Conservation (phyloP, 1,140 invertebrate genomes). For the Portunus trituberculatus region DNA sequence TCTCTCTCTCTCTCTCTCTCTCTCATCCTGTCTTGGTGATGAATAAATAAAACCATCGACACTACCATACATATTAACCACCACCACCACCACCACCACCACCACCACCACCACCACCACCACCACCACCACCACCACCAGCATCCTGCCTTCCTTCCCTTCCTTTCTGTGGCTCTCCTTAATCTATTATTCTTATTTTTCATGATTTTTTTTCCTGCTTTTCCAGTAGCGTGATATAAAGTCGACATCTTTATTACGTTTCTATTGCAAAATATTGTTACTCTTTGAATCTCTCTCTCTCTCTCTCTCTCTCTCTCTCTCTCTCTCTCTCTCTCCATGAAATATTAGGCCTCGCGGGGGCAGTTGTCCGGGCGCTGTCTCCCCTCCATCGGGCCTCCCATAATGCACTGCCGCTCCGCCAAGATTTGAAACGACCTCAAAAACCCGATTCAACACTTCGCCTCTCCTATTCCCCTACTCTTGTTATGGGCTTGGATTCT, state of each 20-base stretch:
- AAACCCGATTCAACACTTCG: neutral
- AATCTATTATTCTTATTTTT: no score
- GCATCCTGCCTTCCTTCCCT: neutral
- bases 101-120: no score
- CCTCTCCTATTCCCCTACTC: neutral
- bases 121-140: no score
- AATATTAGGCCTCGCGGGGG: neutral
- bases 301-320: no score
- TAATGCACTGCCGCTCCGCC: neutral
- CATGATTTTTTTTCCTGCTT: no score
- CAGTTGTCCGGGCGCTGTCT: neutral
- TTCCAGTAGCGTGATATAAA: no score
- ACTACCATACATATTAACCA: no score
- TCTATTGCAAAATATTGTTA: no score
- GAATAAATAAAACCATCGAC: neutral
- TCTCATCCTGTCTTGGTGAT: neutral
- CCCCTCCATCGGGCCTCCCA: neutral
- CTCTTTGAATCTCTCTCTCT: no score
- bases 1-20: conserved; percentile 10
- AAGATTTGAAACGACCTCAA: neutral
- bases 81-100: no score
- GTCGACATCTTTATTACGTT: no score
- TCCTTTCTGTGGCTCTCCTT: neutral
- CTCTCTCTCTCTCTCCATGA: neutral
- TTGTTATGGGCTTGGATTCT: neutral